Percentiles rank a stretch among this genome's conserved stretches.
These are phyloP conservation scores for Drepana arcuata DNA, from an alignment of 1,140 invertebrate genomes.

Conservation along the genomic window DNA sequence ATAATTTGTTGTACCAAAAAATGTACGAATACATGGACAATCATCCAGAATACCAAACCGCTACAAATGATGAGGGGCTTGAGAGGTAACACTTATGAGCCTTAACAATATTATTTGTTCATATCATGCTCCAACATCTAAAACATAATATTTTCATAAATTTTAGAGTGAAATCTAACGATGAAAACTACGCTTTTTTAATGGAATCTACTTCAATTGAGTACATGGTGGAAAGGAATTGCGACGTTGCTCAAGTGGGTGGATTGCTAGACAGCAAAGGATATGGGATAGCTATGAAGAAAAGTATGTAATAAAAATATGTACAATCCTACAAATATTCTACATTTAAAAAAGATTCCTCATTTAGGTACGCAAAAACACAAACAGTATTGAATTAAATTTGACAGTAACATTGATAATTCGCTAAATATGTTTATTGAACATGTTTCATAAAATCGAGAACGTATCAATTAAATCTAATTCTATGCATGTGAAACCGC, in stretches of 20 bases:
- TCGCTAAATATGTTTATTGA: too few species aligned
- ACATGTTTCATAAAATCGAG: too few species aligned
- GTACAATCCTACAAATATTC: too few species aligned
- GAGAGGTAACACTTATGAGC: slow-evolving; percentile 69
- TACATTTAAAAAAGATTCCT: too few species aligned
- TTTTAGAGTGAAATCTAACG: slow-evolving; percentile 70
- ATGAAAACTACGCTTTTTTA: slow-evolving; percentile 84
- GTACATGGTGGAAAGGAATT: slow-evolving; percentile 84
- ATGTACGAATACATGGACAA: slow-evolving; percentile 87
- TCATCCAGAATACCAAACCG: slow-evolving; percentile 78
- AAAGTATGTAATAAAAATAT: too few species aligned
- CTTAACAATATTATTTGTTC: too few species aligned
- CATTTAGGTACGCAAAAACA: too few species aligned
- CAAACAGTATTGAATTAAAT: too few species aligned
- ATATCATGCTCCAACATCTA: too few species aligned
- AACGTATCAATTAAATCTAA: too few species aligned
- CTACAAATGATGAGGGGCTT: slow-evolving; percentile 82
- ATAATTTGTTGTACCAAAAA: slow-evolving; percentile 80
- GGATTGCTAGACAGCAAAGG: slow-evolving; percentile 85
- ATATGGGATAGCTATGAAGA: slow-evolving; percentile 84
- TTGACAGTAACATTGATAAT: too few species aligned
- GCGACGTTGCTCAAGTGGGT: slow-evolving; percentile 84
- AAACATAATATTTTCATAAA: slow-evolving; percentile 1
- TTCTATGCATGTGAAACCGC: too few species aligned
- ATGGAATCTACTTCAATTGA: slow-evolving; percentile 90